phyloP scores from a whole-genome alignment of 2,888 invertebrate species.

The Euplexia lucipara region DNA sequence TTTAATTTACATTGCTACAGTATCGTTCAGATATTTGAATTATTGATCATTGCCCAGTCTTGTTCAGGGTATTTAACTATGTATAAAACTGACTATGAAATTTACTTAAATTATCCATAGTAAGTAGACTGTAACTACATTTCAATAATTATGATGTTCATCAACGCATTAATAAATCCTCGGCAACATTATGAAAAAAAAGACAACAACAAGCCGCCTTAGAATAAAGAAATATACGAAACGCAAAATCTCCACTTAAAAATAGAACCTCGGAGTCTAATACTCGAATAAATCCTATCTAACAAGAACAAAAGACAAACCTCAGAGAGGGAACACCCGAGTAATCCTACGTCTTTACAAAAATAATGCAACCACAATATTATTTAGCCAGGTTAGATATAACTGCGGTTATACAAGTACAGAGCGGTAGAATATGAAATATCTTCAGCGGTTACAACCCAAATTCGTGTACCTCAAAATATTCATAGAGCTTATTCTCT shows the following conservation, averaged over 20 bases:
- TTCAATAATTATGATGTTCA: no score
- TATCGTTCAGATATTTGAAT: not conserved
- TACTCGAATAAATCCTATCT: constrained; percentile 75
- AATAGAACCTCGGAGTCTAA: constrained; percentile 71
- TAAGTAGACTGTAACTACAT: no score
- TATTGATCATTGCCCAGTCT: no score
- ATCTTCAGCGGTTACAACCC: constrained; percentile 72
- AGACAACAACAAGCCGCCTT: constrained; percentile 15
- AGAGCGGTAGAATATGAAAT: constrained; percentile 67
- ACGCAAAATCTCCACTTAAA: constrained; percentile 66
- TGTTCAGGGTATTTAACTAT: no score
- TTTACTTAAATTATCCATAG: no score
- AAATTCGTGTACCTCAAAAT: constrained; percentile 81
- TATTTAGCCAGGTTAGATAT: constrained; percentile 68
- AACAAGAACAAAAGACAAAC: constrained; percentile 81
- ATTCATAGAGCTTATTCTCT: constrained; percentile 83
- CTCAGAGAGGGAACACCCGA: constrained; percentile 70
- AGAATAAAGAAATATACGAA: constrained; percentile 42
- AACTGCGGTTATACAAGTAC: constrained; percentile 60
- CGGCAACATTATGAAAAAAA: no score
- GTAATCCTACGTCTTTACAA: constrained; percentile 77
- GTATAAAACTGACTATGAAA: no score
- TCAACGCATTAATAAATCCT: constrained; percentile 8
- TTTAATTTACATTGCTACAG: not conserved
- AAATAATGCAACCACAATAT: constrained; percentile 77